These are phyloP conservation scores for Pterocles burchelli DNA, from an alignment of 2,113 vertebrate genomes.

Conservation along the genomic window DNA sequence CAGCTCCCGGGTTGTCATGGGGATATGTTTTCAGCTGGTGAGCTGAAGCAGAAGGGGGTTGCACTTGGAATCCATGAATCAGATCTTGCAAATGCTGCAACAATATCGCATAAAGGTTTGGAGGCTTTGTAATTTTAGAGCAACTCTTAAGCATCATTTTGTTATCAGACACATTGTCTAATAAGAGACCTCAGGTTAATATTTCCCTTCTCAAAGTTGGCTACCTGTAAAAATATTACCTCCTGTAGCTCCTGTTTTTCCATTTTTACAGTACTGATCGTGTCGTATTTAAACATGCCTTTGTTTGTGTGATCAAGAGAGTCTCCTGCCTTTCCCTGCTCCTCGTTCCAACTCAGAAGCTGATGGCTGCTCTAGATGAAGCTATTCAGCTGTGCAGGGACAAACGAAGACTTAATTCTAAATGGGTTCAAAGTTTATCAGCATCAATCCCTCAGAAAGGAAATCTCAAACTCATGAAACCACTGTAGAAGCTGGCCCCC, in stretches of 20 bases:
- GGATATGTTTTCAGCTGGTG: conserved; percentile 32
- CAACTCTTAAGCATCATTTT: background rate
- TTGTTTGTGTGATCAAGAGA: background rate
- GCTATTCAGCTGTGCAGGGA: background rate
- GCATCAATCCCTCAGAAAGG: background rate
- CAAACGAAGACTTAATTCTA: background rate
- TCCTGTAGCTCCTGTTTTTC: background rate
- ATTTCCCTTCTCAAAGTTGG: background rate
- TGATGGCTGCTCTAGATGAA: background rate
- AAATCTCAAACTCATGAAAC: background rate
- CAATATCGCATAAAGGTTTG: background rate
- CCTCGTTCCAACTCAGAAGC: background rate
- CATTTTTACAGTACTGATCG: background rate
- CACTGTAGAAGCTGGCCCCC: background rate
- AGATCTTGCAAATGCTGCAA: background rate
- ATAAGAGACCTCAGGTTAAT: background rate
- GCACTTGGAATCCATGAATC: background rate
- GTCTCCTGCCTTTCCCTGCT: background rate
- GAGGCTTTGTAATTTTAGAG: background rate
- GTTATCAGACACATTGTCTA: background rate
- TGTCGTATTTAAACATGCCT: background rate
- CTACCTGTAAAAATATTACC: background rate
- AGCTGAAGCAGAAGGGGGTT: conserved; percentile 34
- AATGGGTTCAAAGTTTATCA: background rate
- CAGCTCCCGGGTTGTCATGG: background rate